Evolutionary conservation across 2,113 vertebrate genomes (phyloP).

Genomic region (Macroglossus sobrinus): DNA sequence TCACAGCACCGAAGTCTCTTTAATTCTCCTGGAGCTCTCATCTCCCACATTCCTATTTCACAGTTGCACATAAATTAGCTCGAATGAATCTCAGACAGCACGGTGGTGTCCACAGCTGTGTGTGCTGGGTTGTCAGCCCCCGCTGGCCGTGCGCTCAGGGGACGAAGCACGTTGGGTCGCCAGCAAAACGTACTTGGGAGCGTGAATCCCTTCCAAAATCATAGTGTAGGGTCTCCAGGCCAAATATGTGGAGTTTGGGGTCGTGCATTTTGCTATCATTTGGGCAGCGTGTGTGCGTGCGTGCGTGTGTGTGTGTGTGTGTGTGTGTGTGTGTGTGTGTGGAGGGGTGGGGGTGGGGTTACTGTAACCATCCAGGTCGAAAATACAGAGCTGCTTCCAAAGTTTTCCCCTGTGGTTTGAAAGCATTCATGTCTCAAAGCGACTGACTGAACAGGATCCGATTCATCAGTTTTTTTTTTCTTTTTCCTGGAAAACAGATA

Average conservation of each 20-base stretch:
- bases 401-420: neutral
- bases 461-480: neutral
- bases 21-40: neutral
- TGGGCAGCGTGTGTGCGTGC: no score
- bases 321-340: no score
- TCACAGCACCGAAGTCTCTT: neutral
- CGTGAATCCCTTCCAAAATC: neutral
- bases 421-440: neutral
- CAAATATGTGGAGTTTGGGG: neutral
- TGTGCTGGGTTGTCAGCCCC: neutral
- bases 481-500: slow-evolving; percentile 5
- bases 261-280: neutral
- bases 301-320: no score
- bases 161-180: neutral
- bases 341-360: neutral
- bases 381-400: neutral
- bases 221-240: neutral
- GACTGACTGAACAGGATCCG: neutral
- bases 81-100: neutral
- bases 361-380: neutral
- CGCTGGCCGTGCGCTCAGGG: no score
- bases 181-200: neutral
- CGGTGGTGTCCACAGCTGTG: neutral
- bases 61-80: neutral
- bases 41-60: neutral